phyloP scores from a whole-genome alignment of 2,797 vertebrate genomes.

The Sebastes goodei region DNA sequence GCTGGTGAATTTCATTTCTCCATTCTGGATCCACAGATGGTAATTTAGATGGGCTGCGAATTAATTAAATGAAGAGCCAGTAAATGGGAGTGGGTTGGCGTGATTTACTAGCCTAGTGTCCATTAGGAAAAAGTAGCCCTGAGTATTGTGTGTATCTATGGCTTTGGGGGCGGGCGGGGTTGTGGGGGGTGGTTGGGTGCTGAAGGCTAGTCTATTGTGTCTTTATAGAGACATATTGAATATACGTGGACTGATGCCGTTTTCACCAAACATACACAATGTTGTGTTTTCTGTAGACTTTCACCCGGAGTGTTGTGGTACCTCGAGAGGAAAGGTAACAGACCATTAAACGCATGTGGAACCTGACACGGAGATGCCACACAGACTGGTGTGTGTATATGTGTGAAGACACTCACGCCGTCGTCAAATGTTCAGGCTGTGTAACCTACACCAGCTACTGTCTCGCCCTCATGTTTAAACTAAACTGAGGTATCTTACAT shows the following conservation, averaged over 20 bases:
- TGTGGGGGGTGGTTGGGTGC: conserved; percentile 23
- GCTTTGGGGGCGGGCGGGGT: conserved; percentile 21
- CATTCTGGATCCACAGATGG: conserved; percentile 52
- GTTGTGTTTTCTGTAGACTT: background rate
- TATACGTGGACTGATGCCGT: background rate
- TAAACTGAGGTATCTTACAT: background rate
- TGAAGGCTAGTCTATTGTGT: conserved; percentile 2
- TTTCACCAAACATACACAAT: background rate
- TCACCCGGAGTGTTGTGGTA: background rate
- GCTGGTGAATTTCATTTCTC: conserved; percentile 33
- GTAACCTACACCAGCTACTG: background rate
- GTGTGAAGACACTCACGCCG: background rate
- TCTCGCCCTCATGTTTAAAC: background rate
- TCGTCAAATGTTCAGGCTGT: conserved; percentile 7
- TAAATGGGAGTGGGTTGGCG: conserved; percentile 45
- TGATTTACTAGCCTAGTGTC: conserved; percentile 62
- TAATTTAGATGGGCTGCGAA: conserved; percentile 54
- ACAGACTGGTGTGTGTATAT: background rate
- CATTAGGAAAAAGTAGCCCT: conserved; percentile 40
- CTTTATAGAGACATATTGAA: background rate
- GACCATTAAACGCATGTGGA: background rate
- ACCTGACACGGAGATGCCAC: background rate
- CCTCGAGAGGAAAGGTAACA: background rate
- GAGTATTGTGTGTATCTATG: conserved; percentile 29
- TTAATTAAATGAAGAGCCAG: conserved; percentile 59